Evolutionary conservation across 2,113 vertebrate genomes (phyloP).

Genomic region (Abramis brama): DNA sequence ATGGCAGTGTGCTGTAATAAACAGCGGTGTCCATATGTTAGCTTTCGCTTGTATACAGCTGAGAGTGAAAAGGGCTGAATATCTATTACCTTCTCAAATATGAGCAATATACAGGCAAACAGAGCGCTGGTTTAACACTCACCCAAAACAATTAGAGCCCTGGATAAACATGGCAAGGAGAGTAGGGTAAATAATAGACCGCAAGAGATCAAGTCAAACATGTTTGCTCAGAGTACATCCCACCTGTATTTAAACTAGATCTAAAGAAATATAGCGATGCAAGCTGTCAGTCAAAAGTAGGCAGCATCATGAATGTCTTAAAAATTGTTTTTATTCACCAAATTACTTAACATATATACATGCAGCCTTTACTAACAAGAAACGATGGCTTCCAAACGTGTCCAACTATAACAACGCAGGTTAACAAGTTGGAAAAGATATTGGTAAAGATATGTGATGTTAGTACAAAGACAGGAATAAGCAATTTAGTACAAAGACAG

Average conservation of each 20-base stretch:
- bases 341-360: neutral
- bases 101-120: conserved; percentile 28
- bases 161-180: neutral
- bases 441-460: neutral
- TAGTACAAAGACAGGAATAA: neutral
- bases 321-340: neutral
- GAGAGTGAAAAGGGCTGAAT: conserved; percentile 17
- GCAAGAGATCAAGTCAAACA: neutral
- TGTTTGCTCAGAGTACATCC: neutral
- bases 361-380: neutral
- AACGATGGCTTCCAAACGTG: neutral
- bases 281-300: neutral
- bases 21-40: conserved; percentile 27
- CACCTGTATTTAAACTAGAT: conserved; percentile 21
- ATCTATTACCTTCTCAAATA: conserved; percentile 40
- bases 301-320: neutral
- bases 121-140: conserved; percentile 1
- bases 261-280: neutral
- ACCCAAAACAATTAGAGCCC: neutral
- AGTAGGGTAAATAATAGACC: neutral
- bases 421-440: neutral
- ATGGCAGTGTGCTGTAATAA: conserved; percentile 19
- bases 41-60: conserved; percentile 25
- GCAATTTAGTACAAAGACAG: neutral
- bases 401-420: neutral